Base-by-base conservation (phyloP, 2,888 invertebrate genomes). In the Tenthredo distinguenda region DNA sequence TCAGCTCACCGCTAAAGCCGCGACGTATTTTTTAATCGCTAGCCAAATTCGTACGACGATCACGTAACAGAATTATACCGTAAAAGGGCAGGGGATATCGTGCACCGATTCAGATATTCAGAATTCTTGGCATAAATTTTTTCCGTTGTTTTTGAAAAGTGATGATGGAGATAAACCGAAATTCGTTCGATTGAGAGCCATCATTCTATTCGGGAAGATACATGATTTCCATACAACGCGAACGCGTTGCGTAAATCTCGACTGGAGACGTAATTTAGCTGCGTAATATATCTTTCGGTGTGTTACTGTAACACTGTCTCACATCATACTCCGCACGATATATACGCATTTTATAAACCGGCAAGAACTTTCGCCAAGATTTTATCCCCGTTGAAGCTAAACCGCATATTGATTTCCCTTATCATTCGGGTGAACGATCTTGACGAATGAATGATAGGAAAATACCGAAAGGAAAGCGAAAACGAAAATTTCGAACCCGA, bases 201-300 rank as follows among this genome's bases (percentile, higher is more conserved):
- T 21, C 74, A 31, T 31, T 9, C 34, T 50, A 31, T 50, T 50
- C 21, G 37, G 37, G 62, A 40, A 81, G 50, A 62, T 37, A 58
- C n/a, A 40, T 21, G 21, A 62, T 81, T 81, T 62, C 81, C 81
- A 81, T 81, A 81, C 58, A 81, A 81, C 84, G 72, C 74, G 72
- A 40, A 68, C 5, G 18, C 12, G 62, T 74, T 84, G 58, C 72
- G 40, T 84, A 84, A 84, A 74, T 84, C 37, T 37, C 40, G 55
- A 55, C 50, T 84, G 81, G 12, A 74, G 72, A 84, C 84, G 58
- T 50, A 58, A 72, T 74, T 81, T 37, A 47, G 40, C 81, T 81
- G 81, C 81, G 81, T 81, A 81, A 62, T 81, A 81, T 62, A 40
- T 62, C 40, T 34, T n/a, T 62, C 12, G 37, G 43, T 43, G 43